phyloP scores from a whole-genome alignment of 2,113 vertebrate genomes.

The Trogon melanurus region DNA sequence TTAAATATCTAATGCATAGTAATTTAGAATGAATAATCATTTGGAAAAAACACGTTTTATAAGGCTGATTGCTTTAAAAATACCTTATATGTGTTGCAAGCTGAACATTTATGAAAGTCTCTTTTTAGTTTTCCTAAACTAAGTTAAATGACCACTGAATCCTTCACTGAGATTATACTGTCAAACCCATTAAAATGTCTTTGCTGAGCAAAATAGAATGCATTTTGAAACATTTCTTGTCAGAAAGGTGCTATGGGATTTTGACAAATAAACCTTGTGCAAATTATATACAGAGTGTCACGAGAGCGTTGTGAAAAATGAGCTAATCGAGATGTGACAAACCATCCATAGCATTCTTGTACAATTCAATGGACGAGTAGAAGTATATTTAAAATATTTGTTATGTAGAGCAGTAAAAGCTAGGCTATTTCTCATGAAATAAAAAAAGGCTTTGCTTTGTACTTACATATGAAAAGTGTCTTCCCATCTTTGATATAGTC shows the following conservation, averaged over 20 bases:
- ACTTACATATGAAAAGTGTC: background rate
- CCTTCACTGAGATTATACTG: background rate
- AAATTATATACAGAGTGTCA: background rate
- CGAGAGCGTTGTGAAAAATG: constrained; percentile 52
- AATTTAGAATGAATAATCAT: background rate
- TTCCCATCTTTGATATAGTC: background rate
- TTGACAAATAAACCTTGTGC: constrained; percentile 35
- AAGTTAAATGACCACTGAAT: background rate
- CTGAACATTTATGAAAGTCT: background rate
- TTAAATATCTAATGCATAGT: background rate
- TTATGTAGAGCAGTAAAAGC: background rate
- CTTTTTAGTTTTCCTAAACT: background rate
- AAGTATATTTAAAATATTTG: background rate
- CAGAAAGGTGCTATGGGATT: background rate
- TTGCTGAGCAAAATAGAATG: background rate
- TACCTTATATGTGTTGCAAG: background rate
- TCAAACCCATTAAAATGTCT: background rate
- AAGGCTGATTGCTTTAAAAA: background rate
- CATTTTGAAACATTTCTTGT: constrained; percentile 36
- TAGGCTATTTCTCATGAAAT: background rate
- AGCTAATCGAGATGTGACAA: background rate
- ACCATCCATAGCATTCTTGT: background rate
- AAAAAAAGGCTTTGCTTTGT: background rate
- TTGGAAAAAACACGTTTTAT: background rate
- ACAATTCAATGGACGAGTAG: background rate